These are phyloP conservation scores for Cynopterus brachyotis DNA, from an alignment of 2,113 vertebrate genomes.

Conservation along the genomic window DNA sequence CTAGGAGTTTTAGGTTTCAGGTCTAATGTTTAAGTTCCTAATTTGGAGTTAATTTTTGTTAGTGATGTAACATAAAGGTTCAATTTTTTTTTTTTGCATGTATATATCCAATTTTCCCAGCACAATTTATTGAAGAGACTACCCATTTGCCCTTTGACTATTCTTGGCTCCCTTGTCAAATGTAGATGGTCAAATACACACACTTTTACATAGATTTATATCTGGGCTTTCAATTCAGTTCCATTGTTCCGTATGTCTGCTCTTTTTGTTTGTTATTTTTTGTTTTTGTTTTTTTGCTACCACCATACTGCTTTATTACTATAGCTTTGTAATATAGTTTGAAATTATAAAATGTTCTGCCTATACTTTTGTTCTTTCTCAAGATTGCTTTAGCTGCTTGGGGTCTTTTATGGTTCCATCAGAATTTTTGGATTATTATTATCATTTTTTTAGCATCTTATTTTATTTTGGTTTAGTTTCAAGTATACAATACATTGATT, in stretches of 20 bases:
- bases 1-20: not conserved
- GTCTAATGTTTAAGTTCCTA: not conserved
- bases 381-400: not conserved
- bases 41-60: not conserved
- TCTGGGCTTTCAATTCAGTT: not conserved
- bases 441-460: not conserved
- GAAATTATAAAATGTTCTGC: not conserved
- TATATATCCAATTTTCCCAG: not conserved
- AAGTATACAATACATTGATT: too few species aligned
- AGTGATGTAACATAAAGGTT: not conserved
- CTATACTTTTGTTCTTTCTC: not conserved
- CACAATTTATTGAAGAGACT: not conserved
- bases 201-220: too few species aligned
- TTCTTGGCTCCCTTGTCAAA: not conserved
- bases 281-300: too few species aligned
- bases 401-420: not conserved
- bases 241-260: not conserved
- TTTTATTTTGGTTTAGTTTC: too few species aligned
- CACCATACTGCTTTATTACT: not conserved
- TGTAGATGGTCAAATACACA: not conserved
- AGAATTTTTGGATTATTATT: not conserved
- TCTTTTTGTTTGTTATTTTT: not conserved
- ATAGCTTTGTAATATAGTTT: not conserved
- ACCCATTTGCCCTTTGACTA: not conserved
- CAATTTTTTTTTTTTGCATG: not conserved